These are phyloP conservation scores for Pseudochirops cupreus DNA, from an alignment of 2,797 vertebrate species.

Conservation along the genomic window DNA sequence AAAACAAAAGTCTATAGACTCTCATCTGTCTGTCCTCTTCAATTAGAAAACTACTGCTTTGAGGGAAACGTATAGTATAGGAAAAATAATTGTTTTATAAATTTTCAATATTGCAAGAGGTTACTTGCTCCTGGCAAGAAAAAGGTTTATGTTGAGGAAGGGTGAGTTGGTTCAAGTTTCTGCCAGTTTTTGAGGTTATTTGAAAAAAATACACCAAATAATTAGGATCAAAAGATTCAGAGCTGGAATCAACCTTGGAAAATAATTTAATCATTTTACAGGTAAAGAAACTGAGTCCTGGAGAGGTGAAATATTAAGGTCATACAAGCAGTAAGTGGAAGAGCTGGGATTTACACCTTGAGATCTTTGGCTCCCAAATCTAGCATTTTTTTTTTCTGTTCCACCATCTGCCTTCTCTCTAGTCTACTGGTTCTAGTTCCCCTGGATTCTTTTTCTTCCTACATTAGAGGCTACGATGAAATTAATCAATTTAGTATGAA, in stretches of 20 bases:
- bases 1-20: conserved; percentile 3
- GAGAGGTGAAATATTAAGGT: background rate
- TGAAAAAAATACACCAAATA: conserved; percentile 17
- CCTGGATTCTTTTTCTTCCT: background rate
- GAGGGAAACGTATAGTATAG: conserved; percentile 11
- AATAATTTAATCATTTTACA: background rate
- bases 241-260: background rate
- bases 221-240: background rate
- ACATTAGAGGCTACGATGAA: background rate
- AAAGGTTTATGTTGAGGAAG: conserved; percentile 14
- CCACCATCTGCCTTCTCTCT: background rate
- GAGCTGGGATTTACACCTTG: background rate
- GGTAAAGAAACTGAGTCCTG: background rate
- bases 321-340: background rate
- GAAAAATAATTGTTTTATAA: background rate
- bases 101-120: background rate
- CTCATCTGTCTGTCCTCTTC: background rate
- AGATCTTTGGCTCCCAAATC: background rate
- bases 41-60: background rate
- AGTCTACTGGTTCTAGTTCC: background rate
- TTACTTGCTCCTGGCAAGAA: background rate
- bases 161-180: background rate
- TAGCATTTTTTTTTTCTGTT: background rate
- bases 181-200: conserved; percentile 17
- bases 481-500: background rate